Percentiles rank a stretch among this genome's conserved stretches.
These are phyloP conservation scores for Chrysolina haemoptera DNA, from an alignment of 2,888 invertebrate species.

Conservation along the genomic window DNA sequence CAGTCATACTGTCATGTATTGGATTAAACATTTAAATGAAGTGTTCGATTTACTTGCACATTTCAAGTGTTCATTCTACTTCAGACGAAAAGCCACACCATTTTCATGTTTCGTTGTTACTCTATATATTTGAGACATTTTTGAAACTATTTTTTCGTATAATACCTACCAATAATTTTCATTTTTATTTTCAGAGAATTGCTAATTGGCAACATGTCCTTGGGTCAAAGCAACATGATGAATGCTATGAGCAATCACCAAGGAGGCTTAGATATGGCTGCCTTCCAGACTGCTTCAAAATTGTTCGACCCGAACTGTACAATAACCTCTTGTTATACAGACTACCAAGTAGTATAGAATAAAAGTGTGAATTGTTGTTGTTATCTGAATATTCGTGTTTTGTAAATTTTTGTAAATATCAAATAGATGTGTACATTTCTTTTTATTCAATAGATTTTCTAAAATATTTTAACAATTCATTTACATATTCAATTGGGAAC, in stretches of 20 bases:
- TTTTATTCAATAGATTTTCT: slow-evolving; percentile 30
- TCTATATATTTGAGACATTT: too few relatives aligned
- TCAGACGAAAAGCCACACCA: too few relatives aligned
- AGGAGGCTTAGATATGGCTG: slow-evolving; percentile 65
- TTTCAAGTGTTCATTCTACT: too few relatives aligned
- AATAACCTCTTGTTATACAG: slow-evolving; percentile 64
- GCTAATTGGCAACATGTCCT: slow-evolving; percentile 65
- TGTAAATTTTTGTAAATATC: slow-evolving; percentile 53
- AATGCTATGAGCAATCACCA: slow-evolving; percentile 57
- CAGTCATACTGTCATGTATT: too few relatives aligned
- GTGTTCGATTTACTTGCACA: too few relatives aligned
- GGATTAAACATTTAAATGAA: too few relatives aligned
- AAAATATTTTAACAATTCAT: background rate
- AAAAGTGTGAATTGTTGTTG: slow-evolving; percentile 20
- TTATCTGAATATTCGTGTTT: slow-evolving; percentile 31
- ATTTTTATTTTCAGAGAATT: slow-evolving; percentile 68
- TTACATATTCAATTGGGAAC: too few relatives aligned
- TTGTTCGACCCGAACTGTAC: slow-evolving; percentile 66
- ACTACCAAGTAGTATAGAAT: slow-evolving; percentile 62
- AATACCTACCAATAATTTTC: slow-evolving; percentile 35
- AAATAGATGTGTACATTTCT: slow-evolving; percentile 14
- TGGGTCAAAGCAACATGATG: slow-evolving; percentile 63
- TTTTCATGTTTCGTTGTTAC: too few relatives aligned
- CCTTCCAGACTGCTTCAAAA: slow-evolving; percentile 68
- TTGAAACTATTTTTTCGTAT: too few relatives aligned